Conservation (phyloP, 2,113 vertebrate species). For the Lepus americanus region DNA sequence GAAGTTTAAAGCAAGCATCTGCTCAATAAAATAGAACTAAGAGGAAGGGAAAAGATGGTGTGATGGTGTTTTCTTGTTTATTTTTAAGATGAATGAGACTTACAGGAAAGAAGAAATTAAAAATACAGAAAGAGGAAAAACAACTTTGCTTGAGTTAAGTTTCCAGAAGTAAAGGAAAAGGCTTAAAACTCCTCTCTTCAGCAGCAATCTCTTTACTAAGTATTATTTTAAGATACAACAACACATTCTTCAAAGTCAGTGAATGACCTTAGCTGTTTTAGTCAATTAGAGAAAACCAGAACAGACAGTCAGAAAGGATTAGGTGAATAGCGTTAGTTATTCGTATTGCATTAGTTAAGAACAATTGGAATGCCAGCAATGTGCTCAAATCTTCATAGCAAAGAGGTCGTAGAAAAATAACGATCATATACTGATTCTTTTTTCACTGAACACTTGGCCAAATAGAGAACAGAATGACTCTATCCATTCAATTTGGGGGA, state of each 20-base stretch:
- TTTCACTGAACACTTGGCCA: background rate
- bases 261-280: background rate
- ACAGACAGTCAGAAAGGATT: background rate
- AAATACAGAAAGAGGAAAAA: conserved; percentile 7
- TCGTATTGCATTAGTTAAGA: background rate
- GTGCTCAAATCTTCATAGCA: background rate
- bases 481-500: background rate
- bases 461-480: conserved; percentile 11
- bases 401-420: background rate
- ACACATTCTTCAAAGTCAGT: conserved; percentile 7
- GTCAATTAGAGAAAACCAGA: conserved; percentile 28
- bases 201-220: background rate
- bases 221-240: conserved; percentile 41
- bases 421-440: background rate
- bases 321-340: background rate
- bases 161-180: background rate
- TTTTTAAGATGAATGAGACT: background rate
- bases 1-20: background rate
- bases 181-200: background rate
- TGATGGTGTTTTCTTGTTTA: background rate
- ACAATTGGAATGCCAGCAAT: background rate
- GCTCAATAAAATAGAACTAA: background rate
- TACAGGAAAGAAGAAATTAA: background rate
- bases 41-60: background rate
- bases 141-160: background rate